Evolutionary conservation across 2,113 vertebrate genomes (phyloP).

Genomic region (Empidonax alnorum): DNA sequence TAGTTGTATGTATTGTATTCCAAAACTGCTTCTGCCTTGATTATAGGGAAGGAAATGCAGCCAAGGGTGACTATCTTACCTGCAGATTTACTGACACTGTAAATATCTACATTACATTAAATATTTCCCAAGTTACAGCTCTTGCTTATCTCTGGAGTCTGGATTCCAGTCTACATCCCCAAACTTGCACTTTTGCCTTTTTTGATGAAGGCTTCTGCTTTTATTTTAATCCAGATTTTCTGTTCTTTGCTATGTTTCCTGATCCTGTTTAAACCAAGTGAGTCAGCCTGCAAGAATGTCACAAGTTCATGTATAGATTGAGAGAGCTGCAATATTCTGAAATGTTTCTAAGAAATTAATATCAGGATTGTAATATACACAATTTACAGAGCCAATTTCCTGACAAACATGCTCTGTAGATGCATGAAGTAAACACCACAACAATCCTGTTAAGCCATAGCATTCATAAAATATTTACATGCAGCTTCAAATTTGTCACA

Average conservation of each 20-base stretch:
- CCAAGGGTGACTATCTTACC: background rate
- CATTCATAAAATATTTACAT: constrained; percentile 45
- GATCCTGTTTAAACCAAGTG: background rate
- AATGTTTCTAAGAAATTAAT: background rate
- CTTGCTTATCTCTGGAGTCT: background rate
- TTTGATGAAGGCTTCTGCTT: background rate
- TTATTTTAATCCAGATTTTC: constrained; percentile 16
- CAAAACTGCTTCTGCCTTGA: background rate
- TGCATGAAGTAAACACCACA: constrained; percentile 9
- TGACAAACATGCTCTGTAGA: background rate
- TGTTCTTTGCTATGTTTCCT: background rate
- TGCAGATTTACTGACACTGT: background rate
- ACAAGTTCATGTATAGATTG: background rate
- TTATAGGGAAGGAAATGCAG: background rate
- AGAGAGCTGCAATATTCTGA: background rate
- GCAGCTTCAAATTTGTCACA: constrained; percentile 10
- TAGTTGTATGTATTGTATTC: background rate
- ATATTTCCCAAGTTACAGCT: background rate
- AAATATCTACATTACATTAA: background rate
- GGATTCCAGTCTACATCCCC: background rate
- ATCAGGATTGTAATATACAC: background rate
- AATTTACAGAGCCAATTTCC: constrained; percentile 10
- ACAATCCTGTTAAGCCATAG: constrained; percentile 8
- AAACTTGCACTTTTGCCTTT: background rate
- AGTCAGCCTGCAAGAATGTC: constrained; percentile 4